Evolutionary conservation across 2,113 vertebrate species (phyloP).

Genomic region (Gavia stellata): DNA sequence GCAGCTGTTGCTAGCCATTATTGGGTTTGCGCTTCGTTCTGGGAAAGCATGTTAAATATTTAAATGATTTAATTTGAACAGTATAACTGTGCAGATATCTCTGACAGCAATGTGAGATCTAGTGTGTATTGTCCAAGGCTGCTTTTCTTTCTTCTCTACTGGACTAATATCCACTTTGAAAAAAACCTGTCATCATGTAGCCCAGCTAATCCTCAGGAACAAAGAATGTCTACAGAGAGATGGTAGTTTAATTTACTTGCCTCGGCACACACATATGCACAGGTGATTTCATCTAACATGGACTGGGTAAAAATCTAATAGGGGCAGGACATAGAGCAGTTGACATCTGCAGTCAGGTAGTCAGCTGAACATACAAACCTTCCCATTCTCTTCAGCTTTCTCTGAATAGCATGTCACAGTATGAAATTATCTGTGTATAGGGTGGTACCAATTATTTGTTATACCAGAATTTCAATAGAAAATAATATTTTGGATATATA

Average conservation of each 20-base stretch:
- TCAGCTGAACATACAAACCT: background rate
- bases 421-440: background rate
- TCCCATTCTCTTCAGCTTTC: background rate
- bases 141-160: background rate
- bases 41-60: slow-evolving; percentile 32
- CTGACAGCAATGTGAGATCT: background rate
- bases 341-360: background rate
- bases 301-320: background rate
- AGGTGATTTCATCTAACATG: background rate
- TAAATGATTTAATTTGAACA: background rate
- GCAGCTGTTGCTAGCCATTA: slow-evolving; percentile 69
- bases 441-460: background rate
- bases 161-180: background rate
- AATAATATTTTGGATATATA: background rate
- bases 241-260: background rate
- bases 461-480: background rate
- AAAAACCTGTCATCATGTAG: background rate
- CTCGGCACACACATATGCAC: background rate
- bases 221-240: background rate
- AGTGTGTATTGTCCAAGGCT: background rate
- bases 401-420: background rate
- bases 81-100: background rate
- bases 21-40: slow-evolving; percentile 12
- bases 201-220: background rate
- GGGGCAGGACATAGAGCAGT: background rate